Percentiles rank a stretch among this genome's conserved stretches.
Evolutionary conservation across 1,140 invertebrate species (phyloP).

Genomic region (Habropoda laboriosa): DNA sequence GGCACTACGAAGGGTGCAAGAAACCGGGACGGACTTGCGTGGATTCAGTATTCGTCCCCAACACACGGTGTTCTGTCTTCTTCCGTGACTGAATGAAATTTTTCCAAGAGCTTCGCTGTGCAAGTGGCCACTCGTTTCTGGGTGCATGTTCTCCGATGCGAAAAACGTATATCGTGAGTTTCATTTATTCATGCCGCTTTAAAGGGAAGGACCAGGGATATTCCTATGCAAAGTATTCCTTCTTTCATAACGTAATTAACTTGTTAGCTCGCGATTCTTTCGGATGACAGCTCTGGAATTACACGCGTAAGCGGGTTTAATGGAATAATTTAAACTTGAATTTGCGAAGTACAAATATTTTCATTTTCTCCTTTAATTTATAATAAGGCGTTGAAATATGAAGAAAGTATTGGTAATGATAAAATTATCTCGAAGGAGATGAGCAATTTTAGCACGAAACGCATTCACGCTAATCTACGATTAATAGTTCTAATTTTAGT

Average conservation of each 20-base stretch:
- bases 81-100: not conserved
- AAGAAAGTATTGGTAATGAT: not conserved
- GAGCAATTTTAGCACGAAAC: not conserved
- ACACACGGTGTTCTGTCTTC: not conserved
- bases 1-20: too few relatives aligned
- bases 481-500: conserved; percentile 30
- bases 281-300: not conserved
- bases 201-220: too few relatives aligned
- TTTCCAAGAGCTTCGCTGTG: not conserved
- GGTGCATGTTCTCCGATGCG: not conserved
- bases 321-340: not conserved
- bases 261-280: too few relatives aligned
- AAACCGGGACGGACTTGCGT: too few relatives aligned
- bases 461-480: not conserved
- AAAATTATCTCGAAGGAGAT: conserved; percentile 28
- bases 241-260: not conserved
- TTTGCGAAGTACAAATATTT: not conserved
- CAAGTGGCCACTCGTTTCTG: not conserved
- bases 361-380: not conserved
- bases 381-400: not conserved
- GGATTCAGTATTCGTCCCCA: too few relatives aligned
- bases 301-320: not conserved
- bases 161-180: too few relatives aligned
- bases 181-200: conserved; percentile 8
- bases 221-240: not conserved